A percentile compares a stretch with the other conserved stretches of the same genome.
These are phyloP conservation scores for Coleophora deauratella DNA, from an alignment of 2,888 invertebrate genomes.

Conservation along the genomic window DNA sequence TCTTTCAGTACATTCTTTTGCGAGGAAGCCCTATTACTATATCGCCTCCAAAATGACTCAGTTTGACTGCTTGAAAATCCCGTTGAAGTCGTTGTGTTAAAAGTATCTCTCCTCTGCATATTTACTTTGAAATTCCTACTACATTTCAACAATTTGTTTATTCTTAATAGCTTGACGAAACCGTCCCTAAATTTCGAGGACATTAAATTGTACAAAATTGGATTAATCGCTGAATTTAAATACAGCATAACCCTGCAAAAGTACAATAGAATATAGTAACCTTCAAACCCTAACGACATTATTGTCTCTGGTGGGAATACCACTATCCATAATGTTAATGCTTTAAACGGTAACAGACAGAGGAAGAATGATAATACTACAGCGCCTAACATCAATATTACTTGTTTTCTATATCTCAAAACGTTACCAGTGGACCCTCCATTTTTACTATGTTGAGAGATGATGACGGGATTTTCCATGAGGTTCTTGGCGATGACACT, in stretches of 20 bases:
- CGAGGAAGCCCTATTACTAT: conserved; percentile 68
- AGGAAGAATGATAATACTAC: conserved; percentile 93
- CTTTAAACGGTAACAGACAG: conserved; percentile 91
- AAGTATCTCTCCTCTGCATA: conserved; percentile 78
- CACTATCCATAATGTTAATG: conserved; percentile 90
- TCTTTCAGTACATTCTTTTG: conserved; percentile 53
- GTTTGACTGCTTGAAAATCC: conserved; percentile 74
- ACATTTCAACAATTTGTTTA: conserved; percentile 60
- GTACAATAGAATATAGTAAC: conserved; percentile 87
- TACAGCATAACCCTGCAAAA: conserved; percentile 92
- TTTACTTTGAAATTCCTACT: conserved; percentile 60
- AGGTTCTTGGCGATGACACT: conserved; percentile 89
- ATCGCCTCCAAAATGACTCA: conserved; percentile 77
- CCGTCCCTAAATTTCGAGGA: conserved; percentile 92
- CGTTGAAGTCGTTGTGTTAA: conserved; percentile 78
- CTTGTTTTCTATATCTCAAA: conserved; percentile 83
- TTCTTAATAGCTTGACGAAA: conserved; percentile 78
- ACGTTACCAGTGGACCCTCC: conserved; percentile 69
- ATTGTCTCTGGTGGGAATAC: conserved; percentile 81
- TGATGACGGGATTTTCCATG: conserved; percentile 84
- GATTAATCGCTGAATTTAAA: conserved; percentile 93
- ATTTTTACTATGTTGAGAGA: conserved; percentile 74
- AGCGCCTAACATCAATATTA: conserved; percentile 91
- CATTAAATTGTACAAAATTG: conserved; percentile 93
- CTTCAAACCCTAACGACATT: conserved; percentile 82